Conservation (phyloP, 2,888 invertebrate species). For the Cetonia aurata region DNA sequence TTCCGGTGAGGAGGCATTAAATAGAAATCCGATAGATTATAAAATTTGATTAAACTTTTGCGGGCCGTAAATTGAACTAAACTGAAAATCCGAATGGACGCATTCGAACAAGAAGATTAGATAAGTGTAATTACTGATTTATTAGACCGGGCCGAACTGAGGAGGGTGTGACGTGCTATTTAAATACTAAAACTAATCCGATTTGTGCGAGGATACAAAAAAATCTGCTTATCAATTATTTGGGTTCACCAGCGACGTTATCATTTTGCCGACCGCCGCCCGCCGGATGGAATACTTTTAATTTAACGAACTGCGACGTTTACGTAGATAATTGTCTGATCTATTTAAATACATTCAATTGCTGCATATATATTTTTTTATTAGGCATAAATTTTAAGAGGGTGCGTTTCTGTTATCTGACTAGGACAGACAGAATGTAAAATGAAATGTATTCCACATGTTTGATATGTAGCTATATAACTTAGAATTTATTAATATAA, state of each 20-base stretch:
- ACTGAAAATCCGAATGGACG: constrained; percentile 62
- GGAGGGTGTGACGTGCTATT: constrained; percentile 57
- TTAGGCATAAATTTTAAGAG: constrained; percentile 30
- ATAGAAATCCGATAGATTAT: constrained; percentile 57
- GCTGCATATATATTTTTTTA: constrained; percentile 10
- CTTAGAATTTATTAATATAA: neutral
- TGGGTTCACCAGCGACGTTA: constrained; percentile 44
- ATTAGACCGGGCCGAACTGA: constrained; percentile 58
- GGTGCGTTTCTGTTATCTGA: constrained; percentile 33
- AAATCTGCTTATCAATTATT: constrained; percentile 53
- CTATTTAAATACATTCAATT: constrained; percentile 36
- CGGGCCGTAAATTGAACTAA: constrained; percentile 60
- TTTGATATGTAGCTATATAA: neutral
- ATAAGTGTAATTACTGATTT: constrained; percentile 65
- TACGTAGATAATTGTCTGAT: constrained; percentile 35
- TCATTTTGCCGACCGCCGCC: constrained; percentile 39
- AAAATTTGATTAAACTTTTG: constrained; percentile 59
- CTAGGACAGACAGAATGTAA: constrained; percentile 19
- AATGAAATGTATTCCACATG: constrained; percentile 18
- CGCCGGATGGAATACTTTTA: constrained; percentile 34
- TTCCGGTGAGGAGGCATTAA: constrained; percentile 39
- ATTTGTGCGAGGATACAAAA: constrained; percentile 51
- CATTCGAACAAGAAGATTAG: constrained; percentile 64
- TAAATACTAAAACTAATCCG: constrained; percentile 57
- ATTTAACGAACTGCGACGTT: constrained; percentile 42